phyloP scores from a whole-genome alignment of 2,797 vertebrate genomes.

The Alauda arvensis region DNA sequence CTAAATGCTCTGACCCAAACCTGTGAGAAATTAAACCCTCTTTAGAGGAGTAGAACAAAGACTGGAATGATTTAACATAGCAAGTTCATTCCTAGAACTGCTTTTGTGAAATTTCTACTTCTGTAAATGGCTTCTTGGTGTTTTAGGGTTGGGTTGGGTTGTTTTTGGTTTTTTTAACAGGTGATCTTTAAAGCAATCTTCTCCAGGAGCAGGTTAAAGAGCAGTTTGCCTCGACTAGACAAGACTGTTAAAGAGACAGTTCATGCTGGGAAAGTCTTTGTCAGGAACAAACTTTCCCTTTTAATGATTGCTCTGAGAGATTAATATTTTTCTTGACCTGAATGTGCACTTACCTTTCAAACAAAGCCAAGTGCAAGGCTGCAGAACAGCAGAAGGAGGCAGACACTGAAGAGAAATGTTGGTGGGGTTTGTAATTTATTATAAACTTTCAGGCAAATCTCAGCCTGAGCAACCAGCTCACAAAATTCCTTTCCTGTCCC shows the following conservation, averaged over 20 bases:
- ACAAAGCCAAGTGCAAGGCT: not conserved
- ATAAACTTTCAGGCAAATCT: not conserved
- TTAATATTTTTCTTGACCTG: slow-evolving; percentile 48
- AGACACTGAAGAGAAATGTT: not conserved
- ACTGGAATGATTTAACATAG: not conserved
- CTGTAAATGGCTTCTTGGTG: not conserved
- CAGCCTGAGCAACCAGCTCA: not conserved
- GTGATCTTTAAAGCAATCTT: not conserved
- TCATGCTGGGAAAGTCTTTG: not conserved
- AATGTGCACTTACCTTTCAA: slow-evolving; percentile 1
- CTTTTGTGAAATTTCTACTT: not conserved
- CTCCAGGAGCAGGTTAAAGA: not conserved
- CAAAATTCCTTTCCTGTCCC: not conserved
- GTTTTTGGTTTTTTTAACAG: not conserved
- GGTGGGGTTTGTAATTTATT: not conserved
- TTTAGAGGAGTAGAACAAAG: not conserved
- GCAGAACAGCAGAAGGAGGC: not conserved
- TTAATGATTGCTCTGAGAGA: slow-evolving; percentile 35
- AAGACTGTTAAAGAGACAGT: no score
- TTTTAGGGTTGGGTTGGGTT: not conserved
- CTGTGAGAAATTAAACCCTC: not conserved
- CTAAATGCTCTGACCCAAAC: not conserved
- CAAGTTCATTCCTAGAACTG: not conserved
- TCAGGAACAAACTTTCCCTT: not conserved
- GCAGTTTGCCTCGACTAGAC: not conserved